These are phyloP conservation scores for Melangyna quadrimaculata DNA, from an alignment of 2,888 invertebrate species.

Conservation along the genomic window DNA sequence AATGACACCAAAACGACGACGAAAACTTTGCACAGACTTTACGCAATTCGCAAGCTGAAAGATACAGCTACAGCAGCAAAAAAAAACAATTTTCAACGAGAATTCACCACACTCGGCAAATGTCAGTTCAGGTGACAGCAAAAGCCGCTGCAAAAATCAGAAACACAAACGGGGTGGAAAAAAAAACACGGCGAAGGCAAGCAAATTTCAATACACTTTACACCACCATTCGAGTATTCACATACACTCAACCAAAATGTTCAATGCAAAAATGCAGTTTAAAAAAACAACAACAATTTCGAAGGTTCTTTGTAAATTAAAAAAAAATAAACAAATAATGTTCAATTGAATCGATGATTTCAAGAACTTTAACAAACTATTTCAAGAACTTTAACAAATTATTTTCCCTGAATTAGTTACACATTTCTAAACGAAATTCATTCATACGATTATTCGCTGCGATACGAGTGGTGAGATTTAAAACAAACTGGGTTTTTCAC, in stretches of 20 bases:
- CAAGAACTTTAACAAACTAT: not conserved
- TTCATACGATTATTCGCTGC: not conserved
- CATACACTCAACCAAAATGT: not conserved
- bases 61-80: conserved; percentile 6
- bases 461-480: not conserved
- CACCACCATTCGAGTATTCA: too few species aligned
- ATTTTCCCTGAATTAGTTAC: not conserved
- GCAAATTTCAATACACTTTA: conserved; percentile 1
- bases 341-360: not conserved
- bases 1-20: conserved; percentile 24
- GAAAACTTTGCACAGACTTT: conserved; percentile 59
- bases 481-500: not conserved
- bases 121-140: conserved; percentile 54
- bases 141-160: conserved; percentile 33
- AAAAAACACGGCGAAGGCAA: not conserved
- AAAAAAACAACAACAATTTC: not conserved
- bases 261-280: not conserved
- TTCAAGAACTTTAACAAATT: not conserved
- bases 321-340: not conserved
- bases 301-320: not conserved
- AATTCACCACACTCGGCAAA: conserved; percentile 53
- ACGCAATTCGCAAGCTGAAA: conserved; percentile 63
- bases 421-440: not conserved
- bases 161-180: not conserved
- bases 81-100: conserved; percentile 34